phyloP scores from a whole-genome alignment of 2,113 vertebrate species.

The Microtus pennsylvanicus region DNA sequence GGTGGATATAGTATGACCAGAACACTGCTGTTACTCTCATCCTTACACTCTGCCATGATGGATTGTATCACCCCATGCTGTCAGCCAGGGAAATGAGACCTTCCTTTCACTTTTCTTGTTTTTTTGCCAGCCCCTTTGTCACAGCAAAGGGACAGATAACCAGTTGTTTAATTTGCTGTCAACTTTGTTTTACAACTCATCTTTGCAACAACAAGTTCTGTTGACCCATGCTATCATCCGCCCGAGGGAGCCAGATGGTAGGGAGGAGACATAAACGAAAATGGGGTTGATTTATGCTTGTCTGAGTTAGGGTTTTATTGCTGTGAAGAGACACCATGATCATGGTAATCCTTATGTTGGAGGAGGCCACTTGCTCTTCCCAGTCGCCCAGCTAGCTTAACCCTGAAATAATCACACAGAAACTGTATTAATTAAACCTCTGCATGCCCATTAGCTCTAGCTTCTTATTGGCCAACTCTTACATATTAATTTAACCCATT shows the following conservation, averaged over 20 bases:
- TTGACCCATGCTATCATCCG: not conserved
- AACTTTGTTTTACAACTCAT: not conserved
- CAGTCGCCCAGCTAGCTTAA: no score
- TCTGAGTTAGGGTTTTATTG: not conserved
- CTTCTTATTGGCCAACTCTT: no score
- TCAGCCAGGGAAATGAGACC: not conserved
- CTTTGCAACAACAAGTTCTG: not conserved
- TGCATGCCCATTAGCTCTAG: no score
- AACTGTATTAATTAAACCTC: no score
- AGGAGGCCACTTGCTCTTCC: no score
- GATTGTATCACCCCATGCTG: not conserved
- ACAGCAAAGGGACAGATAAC: not conserved
- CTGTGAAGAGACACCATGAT: not conserved
- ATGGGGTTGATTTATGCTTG: not conserved
- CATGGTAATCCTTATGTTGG: not conserved
- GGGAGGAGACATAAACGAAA: not conserved
- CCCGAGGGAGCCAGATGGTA: not conserved
- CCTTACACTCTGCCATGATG: not conserved
- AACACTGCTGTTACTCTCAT: not conserved
- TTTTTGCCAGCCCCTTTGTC: not conserved
- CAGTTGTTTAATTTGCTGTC: not conserved
- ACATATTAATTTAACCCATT: no score
- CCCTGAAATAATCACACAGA: no score
- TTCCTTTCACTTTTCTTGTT: not conserved
- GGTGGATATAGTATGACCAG: not conserved